These are phyloP conservation scores for Piezodorus guildinii DNA, from an alignment of 1,140 invertebrate species.

Conservation along the genomic window DNA sequence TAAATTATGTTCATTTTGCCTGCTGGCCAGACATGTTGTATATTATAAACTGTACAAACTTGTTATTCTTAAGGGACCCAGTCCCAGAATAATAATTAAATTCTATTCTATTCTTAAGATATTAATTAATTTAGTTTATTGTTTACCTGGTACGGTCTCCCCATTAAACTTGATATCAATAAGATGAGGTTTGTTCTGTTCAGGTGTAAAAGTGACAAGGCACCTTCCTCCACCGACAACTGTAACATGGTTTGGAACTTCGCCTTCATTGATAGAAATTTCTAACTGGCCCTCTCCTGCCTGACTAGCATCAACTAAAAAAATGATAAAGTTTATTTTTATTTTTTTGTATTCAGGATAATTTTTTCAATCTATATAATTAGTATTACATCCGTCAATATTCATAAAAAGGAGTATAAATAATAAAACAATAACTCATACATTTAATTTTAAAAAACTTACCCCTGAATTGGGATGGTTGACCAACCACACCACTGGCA, in stretches of 20 bases:
- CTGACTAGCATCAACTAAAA: slow-evolving; percentile 84
- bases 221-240: slow-evolving; percentile 88
- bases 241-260: slow-evolving; percentile 94
- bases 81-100: no score
- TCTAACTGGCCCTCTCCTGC: slow-evolving; percentile 94
- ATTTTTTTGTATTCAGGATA: no score
- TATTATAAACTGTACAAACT: no score
- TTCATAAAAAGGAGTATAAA: no score
- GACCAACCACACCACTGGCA: slow-evolving; percentile 70
- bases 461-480: slow-evolving; percentile 89
- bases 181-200: slow-evolving; percentile 77
- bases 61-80: no score
- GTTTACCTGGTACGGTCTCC: slow-evolving; percentile 72
- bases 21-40: no score
- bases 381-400: no score
- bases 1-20: no score
- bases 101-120: no score
- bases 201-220: slow-evolving; percentile 90
- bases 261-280: slow-evolving; percentile 95
- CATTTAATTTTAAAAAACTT: slow-evolving; percentile 24
- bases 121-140: background rate
- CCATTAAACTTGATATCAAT: slow-evolving; percentile 99
- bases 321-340: background rate
- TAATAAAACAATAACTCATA: no score
- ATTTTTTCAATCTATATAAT: no score